A percentile compares a stretch with the other conserved stretches of the same genome.
These are phyloP conservation scores for Spodoptera frugiperda DNA, from an alignment of 1,140 invertebrate genomes.

Conservation along the genomic window DNA sequence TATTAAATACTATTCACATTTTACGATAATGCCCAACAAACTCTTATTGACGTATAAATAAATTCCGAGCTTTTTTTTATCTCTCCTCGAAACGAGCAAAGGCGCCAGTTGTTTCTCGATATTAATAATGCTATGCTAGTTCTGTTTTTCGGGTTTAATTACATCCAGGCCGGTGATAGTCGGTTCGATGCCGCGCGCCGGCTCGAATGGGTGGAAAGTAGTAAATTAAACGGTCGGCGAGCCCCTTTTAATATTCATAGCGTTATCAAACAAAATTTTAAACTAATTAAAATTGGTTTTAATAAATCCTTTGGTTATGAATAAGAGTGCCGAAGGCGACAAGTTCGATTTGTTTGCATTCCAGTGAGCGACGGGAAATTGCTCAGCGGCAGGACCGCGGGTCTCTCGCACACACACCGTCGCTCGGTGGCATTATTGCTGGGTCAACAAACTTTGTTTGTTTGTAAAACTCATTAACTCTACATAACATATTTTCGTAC, in stretches of 20 bases:
- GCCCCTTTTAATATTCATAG: slow-evolving; percentile 80
- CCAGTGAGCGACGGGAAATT: slow-evolving; percentile 45
- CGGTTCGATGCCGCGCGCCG: slow-evolving; percentile 52
- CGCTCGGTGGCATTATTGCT: neutral
- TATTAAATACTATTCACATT: slow-evolving; percentile 82
- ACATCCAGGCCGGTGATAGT: slow-evolving; percentile 59
- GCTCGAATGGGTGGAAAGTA: slow-evolving; percentile 59
- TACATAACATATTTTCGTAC: too few relatives aligned
- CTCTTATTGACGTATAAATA: slow-evolving; percentile 84
- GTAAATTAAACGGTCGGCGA: slow-evolving; percentile 80
- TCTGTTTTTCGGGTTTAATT: slow-evolving; percentile 80
- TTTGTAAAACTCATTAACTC: neutral
- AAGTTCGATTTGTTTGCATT: slow-evolving; percentile 50
- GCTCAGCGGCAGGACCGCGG: slow-evolving; percentile 8
- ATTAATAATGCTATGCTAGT: slow-evolving; percentile 79
- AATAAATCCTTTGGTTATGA: slow-evolving; percentile 63
- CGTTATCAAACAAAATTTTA: slow-evolving; percentile 80
- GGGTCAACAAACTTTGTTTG: slow-evolving; percentile 3
- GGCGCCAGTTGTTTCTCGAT: slow-evolving; percentile 80
- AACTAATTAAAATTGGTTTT: slow-evolving; percentile 82
- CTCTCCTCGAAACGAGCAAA: slow-evolving; percentile 68
- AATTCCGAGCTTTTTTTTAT: slow-evolving; percentile 77
- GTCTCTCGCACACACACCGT: neutral
- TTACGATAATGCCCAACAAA: slow-evolving; percentile 82
- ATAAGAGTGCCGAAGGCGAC: slow-evolving; percentile 48